These are phyloP conservation scores for Argya squamiceps DNA, from an alignment of 2,797 vertebrate genomes.

Conservation along the genomic window DNA sequence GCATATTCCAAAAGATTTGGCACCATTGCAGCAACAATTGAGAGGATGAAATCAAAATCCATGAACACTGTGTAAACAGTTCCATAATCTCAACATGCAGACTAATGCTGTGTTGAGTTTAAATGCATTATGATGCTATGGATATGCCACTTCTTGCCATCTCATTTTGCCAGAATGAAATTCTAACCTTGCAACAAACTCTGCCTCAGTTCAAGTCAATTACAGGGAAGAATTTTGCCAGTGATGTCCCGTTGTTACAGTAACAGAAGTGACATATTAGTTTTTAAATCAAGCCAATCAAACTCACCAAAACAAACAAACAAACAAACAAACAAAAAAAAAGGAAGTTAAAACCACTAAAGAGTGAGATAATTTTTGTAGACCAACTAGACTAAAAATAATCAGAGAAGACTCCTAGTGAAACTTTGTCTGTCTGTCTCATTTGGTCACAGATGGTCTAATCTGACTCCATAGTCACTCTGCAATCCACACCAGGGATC, in stretches of 20 bases:
- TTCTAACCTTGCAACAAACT: not conserved
- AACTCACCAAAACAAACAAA: not conserved
- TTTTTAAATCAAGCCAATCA: not conserved
- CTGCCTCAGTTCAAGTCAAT: not conserved
- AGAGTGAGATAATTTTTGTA: not conserved
- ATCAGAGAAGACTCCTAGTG: not conserved
- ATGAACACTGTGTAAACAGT: not conserved
- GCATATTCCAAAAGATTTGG: not conserved
- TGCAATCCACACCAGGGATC: not conserved
- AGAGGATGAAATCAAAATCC: not conserved
- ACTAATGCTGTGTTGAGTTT: not conserved
- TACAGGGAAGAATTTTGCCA: not conserved
- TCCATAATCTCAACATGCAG: not conserved
- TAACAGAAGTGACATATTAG: not conserved
- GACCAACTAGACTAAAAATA: not conserved
- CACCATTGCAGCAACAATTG: not conserved
- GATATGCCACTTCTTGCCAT: not conserved
- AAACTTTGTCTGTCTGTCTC: not conserved
- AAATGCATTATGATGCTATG: not conserved
- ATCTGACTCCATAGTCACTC: accelerated
- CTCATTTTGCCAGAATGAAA: not conserved
- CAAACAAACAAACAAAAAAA: not conserved
- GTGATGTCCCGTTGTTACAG: not conserved
- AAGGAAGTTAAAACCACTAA: not conserved
- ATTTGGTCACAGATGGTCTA: not conserved